phyloP scores from a whole-genome alignment of 2,113 vertebrate genomes.

The Aegotheles bennettii region DNA sequence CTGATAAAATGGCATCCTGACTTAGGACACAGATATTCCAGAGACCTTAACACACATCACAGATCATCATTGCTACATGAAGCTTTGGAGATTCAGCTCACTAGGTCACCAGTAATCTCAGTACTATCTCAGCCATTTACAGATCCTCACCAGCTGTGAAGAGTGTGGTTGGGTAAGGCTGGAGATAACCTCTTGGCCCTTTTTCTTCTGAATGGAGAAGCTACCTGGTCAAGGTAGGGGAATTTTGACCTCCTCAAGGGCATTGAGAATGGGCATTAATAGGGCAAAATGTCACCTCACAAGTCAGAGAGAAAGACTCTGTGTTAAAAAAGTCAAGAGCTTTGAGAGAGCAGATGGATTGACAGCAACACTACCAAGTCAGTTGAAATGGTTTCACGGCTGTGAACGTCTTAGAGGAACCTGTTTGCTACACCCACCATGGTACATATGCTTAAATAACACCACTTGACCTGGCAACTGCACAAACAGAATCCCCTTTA shows the following conservation, averaged over 20 bases:
- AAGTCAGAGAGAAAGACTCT: not conserved
- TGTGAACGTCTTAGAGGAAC: constrained; percentile 3
- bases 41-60: not conserved
- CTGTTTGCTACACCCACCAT: constrained; percentile 45
- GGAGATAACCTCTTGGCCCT: not conserved
- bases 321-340: not conserved
- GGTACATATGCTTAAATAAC: constrained; percentile 49
- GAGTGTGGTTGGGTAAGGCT: not conserved
- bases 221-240: not conserved
- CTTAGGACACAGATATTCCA: not conserved
- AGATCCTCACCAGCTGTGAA: not conserved
- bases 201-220: not conserved
- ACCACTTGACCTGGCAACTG: constrained; percentile 27
- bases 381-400: constrained; percentile 1
- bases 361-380: not conserved
- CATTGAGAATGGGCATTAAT: not conserved
- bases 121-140: not conserved
- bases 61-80: not conserved
- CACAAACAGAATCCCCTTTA: constrained; percentile 55
- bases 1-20: not conserved
- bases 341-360: not conserved
- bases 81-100: not conserved
- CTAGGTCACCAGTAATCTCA: not conserved
- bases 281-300: not conserved
- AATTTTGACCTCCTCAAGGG: not conserved